Conservation (phyloP, 2,888 invertebrate genomes). For the Torymus tubicola region DNA sequence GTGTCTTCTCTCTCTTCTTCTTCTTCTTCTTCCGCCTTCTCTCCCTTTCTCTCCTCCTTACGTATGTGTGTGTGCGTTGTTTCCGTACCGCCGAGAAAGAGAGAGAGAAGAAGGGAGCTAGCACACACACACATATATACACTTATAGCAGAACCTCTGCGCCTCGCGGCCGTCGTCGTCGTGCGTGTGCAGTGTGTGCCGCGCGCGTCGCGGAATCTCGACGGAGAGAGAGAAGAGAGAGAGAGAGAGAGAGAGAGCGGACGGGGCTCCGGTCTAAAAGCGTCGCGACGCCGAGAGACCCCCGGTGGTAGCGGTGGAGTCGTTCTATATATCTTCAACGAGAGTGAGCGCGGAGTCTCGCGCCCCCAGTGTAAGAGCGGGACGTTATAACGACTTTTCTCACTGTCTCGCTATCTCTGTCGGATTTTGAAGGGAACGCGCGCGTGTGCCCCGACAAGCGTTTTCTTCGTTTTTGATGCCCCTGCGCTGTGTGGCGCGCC, state of each 20-base stretch:
- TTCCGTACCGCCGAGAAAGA: neutral
- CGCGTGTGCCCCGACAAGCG: too few species aligned
- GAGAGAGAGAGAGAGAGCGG: slow-evolving; percentile 42
- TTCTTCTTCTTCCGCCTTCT: slow-evolving; percentile 48
- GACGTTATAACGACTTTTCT: too few species aligned
- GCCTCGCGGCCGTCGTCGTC: neutral
- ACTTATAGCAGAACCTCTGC: too few species aligned
- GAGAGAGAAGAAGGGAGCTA: slow-evolving; percentile 10
- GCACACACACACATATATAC: too few species aligned
- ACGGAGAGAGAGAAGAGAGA: slow-evolving; percentile 62
- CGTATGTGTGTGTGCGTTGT: neutral
- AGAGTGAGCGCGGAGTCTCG: too few species aligned
- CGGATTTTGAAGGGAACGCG: too few species aligned
- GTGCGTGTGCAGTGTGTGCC: slow-evolving; percentile 36
- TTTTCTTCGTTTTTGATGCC: too few species aligned
- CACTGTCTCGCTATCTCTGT: too few species aligned
- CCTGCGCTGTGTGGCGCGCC: too few species aligned
- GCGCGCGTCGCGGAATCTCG: slow-evolving; percentile 69
- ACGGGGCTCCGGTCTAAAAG: slow-evolving; percentile 73
- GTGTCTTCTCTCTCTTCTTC: neutral
- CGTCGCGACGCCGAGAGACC: slow-evolving; percentile 64
- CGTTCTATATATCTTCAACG: neutral
- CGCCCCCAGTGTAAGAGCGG: too few species aligned
- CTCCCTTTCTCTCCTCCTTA: slow-evolving; percentile 44
- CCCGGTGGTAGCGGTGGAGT: neutral